Percentiles rank a stretch among this genome's conserved stretches.
These are phyloP conservation scores for Pogonocherus hispidulus DNA, from an alignment of 2,888 invertebrate species.

Conservation along the genomic window DNA sequence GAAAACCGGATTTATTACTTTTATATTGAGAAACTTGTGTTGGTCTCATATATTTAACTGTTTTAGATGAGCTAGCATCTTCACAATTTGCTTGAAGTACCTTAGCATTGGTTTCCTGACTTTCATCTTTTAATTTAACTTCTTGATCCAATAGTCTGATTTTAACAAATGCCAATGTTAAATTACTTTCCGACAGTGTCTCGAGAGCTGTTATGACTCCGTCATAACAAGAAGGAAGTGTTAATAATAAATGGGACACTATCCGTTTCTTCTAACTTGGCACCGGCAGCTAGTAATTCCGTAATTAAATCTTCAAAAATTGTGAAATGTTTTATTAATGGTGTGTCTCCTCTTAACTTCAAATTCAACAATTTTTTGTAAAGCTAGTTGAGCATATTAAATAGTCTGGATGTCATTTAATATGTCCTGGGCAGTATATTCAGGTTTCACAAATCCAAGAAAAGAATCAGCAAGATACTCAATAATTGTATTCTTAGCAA, in stretches of 20 bases:
- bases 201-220: slow-evolving; percentile 63
- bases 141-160: slow-evolving; percentile 40
- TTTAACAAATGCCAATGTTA: slow-evolving; percentile 62
- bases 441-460: slow-evolving; percentile 23
- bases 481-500: slow-evolving; percentile 24
- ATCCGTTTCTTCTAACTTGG: slow-evolving; percentile 60
- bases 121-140: slow-evolving; percentile 21
- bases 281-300: slow-evolving; percentile 61
- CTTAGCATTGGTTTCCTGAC: neutral
- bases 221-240: slow-evolving; percentile 60
- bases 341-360: slow-evolving; percentile 45
- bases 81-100: slow-evolving; percentile 6
- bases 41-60: neutral
- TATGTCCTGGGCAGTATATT: neutral
- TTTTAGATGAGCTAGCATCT: slow-evolving; percentile 3
- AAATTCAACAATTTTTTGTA: slow-evolving; percentile 51
- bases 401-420: slow-evolving; percentile 18
- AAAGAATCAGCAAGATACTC: slow-evolving; percentile 34
- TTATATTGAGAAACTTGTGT: neutral
- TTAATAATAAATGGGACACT: slow-evolving; percentile 60
- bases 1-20: neutral
- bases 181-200: slow-evolving; percentile 57
- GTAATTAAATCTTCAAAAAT: slow-evolving; percentile 61
- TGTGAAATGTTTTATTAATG: slow-evolving; percentile 55
- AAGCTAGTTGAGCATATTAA: slow-evolving; percentile 44